phyloP scores from a whole-genome alignment of 2,113 vertebrate genomes.

The Phodopus roborovskii region DNA sequence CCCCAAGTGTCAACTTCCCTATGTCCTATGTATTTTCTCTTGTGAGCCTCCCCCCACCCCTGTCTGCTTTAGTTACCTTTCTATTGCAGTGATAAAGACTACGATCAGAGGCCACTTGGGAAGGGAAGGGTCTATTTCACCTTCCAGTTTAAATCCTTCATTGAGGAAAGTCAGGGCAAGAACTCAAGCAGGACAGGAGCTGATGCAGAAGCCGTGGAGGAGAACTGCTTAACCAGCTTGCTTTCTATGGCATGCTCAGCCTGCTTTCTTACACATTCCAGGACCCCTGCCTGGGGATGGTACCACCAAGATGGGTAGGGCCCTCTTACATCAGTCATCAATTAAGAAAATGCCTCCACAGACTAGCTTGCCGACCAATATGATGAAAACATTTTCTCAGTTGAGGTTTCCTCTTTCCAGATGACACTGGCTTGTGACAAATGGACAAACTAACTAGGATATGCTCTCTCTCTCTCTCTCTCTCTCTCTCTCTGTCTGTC shows the following conservation, averaged over 20 bases:
- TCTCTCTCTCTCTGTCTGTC: background rate
- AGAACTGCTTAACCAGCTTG: background rate
- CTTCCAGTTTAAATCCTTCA: background rate
- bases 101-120: background rate
- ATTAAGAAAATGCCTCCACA: background rate
- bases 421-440: background rate
- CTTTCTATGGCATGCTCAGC: background rate
- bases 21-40: background rate
- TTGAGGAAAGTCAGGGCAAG: background rate
- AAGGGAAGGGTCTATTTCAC: background rate
- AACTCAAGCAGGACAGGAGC: background rate
- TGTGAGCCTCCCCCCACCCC: background rate
- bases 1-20: background rate
- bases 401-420: background rate
- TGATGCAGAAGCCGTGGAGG: background rate
- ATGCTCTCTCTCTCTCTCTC: too few species aligned
- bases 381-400: background rate
- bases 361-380: background rate
- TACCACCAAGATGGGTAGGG: background rate
- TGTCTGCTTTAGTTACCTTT: background rate
- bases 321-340: background rate
- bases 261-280: background rate
- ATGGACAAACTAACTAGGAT: background rate
- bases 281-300: background rate
- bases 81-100: background rate